phyloP scores from a whole-genome alignment of 2,113 vertebrate species.

The Erinaceus europaeus region DNA sequence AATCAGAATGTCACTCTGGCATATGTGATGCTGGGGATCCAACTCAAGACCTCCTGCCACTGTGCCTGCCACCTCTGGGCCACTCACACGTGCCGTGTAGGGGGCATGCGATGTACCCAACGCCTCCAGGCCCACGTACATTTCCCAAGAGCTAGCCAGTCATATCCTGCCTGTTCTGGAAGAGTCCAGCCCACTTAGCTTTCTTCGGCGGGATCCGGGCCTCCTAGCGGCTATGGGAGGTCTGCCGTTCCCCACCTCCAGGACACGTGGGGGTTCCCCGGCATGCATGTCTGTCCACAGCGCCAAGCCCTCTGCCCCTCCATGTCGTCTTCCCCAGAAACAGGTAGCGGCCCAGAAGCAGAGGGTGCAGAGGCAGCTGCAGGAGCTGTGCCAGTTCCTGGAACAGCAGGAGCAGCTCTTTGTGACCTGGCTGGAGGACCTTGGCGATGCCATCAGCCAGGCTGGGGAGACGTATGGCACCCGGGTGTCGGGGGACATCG shows the following conservation, averaged over 20 bases:
- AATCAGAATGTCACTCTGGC: too few relatives aligned
- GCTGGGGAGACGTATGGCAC: constrained; percentile 24
- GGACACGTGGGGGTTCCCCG: too few relatives aligned
- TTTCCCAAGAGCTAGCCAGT: too few relatives aligned
- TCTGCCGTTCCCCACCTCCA: too few relatives aligned
- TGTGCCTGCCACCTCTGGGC: too few relatives aligned
- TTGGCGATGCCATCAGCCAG: constrained; percentile 40
- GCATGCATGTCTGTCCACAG: too few relatives aligned
- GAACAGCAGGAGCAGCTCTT: constrained; percentile 62
- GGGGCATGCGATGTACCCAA: too few relatives aligned
- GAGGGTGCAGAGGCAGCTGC: constrained; percentile 19
- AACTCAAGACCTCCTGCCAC: too few relatives aligned
- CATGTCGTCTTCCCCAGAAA: constrained; percentile 38
- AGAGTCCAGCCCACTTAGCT: background rate
- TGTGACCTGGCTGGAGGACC: constrained; percentile 42
- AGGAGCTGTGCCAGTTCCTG: constrained; percentile 56
- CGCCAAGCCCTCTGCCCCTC: background rate
- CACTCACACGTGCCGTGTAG: too few relatives aligned
- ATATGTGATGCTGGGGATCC: too few relatives aligned
- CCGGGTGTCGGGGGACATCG: background rate
- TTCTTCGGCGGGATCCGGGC: background rate
- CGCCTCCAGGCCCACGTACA: too few relatives aligned
- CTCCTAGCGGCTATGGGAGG: too few relatives aligned
- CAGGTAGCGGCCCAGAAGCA: constrained; percentile 58
- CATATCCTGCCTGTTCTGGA: background rate